phyloP scores from a whole-genome alignment of 2,888 invertebrate species.

The Scelioninae gen. 1 region DNA sequence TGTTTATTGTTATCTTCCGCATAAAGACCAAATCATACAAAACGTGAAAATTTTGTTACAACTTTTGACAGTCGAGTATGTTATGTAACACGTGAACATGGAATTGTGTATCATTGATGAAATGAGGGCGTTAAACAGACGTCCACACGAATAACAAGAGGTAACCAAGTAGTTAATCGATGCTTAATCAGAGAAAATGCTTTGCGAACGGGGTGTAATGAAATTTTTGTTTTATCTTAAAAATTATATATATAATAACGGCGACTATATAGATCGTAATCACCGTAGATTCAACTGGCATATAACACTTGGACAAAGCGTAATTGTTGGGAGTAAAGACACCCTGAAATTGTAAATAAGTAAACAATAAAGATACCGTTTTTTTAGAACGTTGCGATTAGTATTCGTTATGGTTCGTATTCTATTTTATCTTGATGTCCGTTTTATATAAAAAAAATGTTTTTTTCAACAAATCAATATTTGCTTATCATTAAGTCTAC shows the following conservation, averaged over 20 bases:
- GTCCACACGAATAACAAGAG: background rate
- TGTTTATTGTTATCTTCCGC: constrained; percentile 24
- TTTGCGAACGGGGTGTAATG: constrained; percentile 73
- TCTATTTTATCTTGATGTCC: constrained; percentile 32
- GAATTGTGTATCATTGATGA: constrained; percentile 11
- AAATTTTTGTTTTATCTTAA: constrained; percentile 74
- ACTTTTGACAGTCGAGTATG: constrained; percentile 15
- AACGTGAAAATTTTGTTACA: constrained; percentile 16
- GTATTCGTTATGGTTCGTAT: constrained; percentile 20
- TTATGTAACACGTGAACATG: constrained; percentile 14
- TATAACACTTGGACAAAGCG: constrained; percentile 90
- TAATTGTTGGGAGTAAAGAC: constrained; percentile 90
- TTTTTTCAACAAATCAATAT: constrained; percentile 9
- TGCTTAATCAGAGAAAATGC: constrained; percentile 71
- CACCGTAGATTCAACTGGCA: constrained; percentile 92
- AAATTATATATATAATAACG: constrained; percentile 82
- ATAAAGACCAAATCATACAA: constrained; percentile 26
- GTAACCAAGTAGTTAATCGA: constrained; percentile 32
- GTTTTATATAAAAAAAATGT: constrained; percentile 15
- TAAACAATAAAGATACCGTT: constrained; percentile 47
- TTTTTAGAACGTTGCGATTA: constrained; percentile 45
- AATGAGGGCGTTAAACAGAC: constrained; percentile 3
- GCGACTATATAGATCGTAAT: constrained; percentile 87
- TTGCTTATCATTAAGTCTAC: constrained; percentile 15
- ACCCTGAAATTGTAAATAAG: constrained; percentile 86